phyloP scores from a whole-genome alignment of 2,113 vertebrate species.

The Cottus gobio region DNA sequence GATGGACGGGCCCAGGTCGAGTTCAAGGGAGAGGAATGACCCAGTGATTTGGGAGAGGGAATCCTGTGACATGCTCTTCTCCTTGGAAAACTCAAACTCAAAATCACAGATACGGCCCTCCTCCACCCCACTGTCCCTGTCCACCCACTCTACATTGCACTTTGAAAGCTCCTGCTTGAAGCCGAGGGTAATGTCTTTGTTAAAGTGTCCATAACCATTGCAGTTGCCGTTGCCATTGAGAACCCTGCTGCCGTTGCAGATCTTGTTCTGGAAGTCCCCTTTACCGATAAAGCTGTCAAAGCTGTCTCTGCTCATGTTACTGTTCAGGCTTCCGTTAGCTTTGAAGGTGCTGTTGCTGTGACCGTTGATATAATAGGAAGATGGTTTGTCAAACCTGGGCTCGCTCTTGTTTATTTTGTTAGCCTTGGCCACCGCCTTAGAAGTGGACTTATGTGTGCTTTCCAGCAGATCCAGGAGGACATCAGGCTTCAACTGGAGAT shows the following conservation, averaged over 20 bases:
- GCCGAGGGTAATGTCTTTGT: constrained; percentile 77
- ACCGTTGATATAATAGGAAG: constrained; percentile 82
- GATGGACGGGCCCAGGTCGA: constrained; percentile 97
- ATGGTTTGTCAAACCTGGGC: constrained; percentile 80
- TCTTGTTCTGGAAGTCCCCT: constrained; percentile 58
- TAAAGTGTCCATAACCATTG: constrained; percentile 65
- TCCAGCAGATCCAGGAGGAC: constrained; percentile 79
- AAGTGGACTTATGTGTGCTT: constrained; percentile 83
- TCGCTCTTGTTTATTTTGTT: constrained; percentile 82
- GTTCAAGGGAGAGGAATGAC: constrained; percentile 94
- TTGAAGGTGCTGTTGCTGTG: constrained; percentile 77
- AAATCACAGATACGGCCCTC: constrained; percentile 84
- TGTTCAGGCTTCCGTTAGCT: constrained; percentile 70
- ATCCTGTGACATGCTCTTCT: constrained; percentile 88
- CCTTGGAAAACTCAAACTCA: constrained; percentile 86
- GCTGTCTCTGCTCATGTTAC: constrained; percentile 73
- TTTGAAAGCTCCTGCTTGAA: constrained; percentile 89
- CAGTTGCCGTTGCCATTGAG: constrained; percentile 57
- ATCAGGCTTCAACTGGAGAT: constrained; percentile 66
- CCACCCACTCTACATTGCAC: constrained; percentile 89
- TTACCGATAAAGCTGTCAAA: constrained; percentile 68
- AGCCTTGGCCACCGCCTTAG: constrained; percentile 81
- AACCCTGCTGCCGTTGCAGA: constrained; percentile 48
- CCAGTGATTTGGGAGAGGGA: constrained; percentile 90
- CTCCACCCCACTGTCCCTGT: constrained; percentile 88